phyloP scores from a whole-genome alignment of 2,888 invertebrate genomes.

The Hipparchia sbordonii region DNA sequence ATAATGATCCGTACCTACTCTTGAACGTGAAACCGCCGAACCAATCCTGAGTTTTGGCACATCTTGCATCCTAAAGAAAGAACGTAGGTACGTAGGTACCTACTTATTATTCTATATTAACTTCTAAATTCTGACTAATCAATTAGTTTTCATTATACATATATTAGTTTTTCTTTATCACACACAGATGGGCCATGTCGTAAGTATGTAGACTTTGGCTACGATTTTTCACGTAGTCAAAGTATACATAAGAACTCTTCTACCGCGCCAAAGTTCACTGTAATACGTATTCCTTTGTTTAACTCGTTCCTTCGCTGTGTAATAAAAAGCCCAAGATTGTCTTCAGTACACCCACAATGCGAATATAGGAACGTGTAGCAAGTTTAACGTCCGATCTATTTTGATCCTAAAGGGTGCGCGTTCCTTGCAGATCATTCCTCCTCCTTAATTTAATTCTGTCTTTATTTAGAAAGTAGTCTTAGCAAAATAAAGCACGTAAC shows the following conservation, averaged over 20 bases:
- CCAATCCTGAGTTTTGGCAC: no score
- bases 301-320: neutral
- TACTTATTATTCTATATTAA: no score
- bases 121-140: no score
- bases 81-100: no score
- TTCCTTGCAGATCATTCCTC: conserved; percentile 34
- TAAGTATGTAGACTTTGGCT: no score
- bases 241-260: neutral
- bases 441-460: conserved; percentile 22
- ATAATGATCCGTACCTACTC: no score
- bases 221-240: no score
- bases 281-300: neutral
- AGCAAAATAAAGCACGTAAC: neutral
- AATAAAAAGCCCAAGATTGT: neutral
- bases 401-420: conserved; percentile 32
- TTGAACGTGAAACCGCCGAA: no score
- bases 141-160: no score
- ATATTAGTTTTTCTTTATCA: no score
- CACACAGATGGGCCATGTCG: no score
- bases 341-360: neutral
- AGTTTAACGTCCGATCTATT: conserved; percentile 34
- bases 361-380: conserved; percentile 6
- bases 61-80: no score
- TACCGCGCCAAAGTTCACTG: neutral
- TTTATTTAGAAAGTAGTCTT: conserved; percentile 27